phyloP scores from a whole-genome alignment of 35 echinoderm and acorn worm genomes.

The Diadema setosum region DNA sequence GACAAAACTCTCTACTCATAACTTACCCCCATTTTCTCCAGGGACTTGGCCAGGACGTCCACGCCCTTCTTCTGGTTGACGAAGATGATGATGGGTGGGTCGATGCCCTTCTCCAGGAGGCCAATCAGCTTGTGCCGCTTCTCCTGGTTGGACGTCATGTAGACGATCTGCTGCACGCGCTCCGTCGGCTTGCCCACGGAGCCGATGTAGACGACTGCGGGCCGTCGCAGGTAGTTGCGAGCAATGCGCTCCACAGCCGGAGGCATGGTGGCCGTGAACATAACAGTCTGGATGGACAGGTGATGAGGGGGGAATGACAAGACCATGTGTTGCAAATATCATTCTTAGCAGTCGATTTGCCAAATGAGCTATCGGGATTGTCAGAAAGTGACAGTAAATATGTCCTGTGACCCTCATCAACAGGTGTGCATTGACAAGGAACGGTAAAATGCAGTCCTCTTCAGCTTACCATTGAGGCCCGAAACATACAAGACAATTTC shows the following conservation, averaged over 20 bases:
- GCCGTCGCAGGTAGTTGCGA: conserved; percentile 75
- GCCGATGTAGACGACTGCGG: conserved; percentile 93
- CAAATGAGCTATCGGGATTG: no score
- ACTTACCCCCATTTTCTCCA: conserved; percentile 98
- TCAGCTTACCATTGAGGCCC: no score
- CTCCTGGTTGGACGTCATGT: conserved; percentile 86
- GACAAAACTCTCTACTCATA: neutral
- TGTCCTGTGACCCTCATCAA: no score
- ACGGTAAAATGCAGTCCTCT: no score
- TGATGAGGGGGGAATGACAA: neutral
- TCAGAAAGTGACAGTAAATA: no score
- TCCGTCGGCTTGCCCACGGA: conserved; percentile 88
- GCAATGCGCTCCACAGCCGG: conserved; percentile 95
- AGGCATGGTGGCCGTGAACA: conserved; percentile 99
- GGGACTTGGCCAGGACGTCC: conserved; percentile 89
- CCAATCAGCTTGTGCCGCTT: conserved; percentile 87
- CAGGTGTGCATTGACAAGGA: no score
- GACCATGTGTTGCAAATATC: no score
- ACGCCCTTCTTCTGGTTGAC: conserved; percentile 99
- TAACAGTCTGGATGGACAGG: conserved; percentile 70
- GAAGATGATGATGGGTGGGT: conserved; percentile 98
- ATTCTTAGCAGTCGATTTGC: no score
- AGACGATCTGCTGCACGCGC: conserved; percentile 85
- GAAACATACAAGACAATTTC: no score
- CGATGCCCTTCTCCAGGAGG: conserved; percentile 78